Evolutionary conservation across 2,888 invertebrate genomes (phyloP), one percentile per base, ranked within the genome.

Genomic region (Drosophila ustulata): DNA sequence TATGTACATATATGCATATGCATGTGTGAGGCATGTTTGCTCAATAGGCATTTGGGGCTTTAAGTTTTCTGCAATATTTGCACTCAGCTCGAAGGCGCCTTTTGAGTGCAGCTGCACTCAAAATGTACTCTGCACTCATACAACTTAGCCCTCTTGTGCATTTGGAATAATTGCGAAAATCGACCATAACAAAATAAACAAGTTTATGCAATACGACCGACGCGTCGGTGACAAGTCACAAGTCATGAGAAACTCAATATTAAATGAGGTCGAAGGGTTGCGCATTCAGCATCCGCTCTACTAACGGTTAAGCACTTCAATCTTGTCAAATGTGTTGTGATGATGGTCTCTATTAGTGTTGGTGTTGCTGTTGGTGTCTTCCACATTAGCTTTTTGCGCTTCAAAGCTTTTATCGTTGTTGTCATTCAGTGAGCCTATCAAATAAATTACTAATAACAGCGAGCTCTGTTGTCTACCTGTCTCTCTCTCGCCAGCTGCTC

Each of bases 41-140:
- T 47, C 9, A 37, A 46, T 56, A 18, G 32, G 45, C 39, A 30
- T 45, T 49, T 34, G 30, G 7, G 37, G 52, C 28, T 46, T 53
- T 8, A 23, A 18, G 37, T 30, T 53, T 45, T 58, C 70, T 74
- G 49, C 56, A 70, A 23, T 75, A 37, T 28, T 45, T 53, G 74
- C 75, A 71, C 58, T 58, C 41, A 41, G 25, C 39, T 37, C 9
- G 11, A 46, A 62, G 46, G 51, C 47, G 51, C 67, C 41, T 43
- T 59, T 68, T 62, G 23, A 32, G 78, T 79, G 66, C 80, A 71
- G 55, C 56, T 71, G 83, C 68, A 81, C 80, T 65, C 6, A 75
- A 64, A 72, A 64, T 75, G 78, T 64, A 78, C 78, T 49, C 58
- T 57, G 49, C 32, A 58, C 55, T 41, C 45, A 46, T n/a, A n/a